phyloP scores from a whole-genome alignment of 2,113 vertebrate species.

The Gymnorhina tibicen region DNA sequence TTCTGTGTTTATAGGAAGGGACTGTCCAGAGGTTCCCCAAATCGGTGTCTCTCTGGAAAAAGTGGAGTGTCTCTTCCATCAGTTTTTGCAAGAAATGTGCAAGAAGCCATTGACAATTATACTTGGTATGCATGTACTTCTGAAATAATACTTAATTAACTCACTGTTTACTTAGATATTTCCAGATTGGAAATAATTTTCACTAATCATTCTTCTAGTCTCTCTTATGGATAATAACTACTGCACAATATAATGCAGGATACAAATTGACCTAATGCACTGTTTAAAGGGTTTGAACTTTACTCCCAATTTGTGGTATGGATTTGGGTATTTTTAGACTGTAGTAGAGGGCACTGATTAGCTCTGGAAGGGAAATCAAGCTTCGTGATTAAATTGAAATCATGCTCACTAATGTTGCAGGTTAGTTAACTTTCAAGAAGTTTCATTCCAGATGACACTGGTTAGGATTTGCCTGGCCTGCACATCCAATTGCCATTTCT shows the following conservation, averaged over 20 bases:
- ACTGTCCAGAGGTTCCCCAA: conserved; percentile 37
- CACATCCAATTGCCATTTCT: background rate
- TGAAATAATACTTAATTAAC: background rate
- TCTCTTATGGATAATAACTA: background rate
- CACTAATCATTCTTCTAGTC: background rate
- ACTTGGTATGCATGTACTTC: conserved; percentile 56
- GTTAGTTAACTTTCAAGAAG: background rate
- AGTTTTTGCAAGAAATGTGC: conserved; percentile 63
- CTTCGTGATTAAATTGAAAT: background rate
- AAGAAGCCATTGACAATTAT: conserved; percentile 64
- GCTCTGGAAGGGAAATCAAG: background rate
- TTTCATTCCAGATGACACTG: background rate
- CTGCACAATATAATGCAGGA: background rate
- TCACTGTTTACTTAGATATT: background rate
- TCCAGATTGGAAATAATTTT: background rate
- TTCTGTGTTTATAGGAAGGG: conserved; percentile 63
- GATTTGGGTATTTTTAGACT: background rate
- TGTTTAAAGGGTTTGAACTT: background rate
- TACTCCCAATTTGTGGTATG: background rate
- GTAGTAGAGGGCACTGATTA: background rate
- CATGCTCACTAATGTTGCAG: background rate
- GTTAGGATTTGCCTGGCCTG: background rate
- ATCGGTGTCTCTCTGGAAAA: conserved; percentile 26
- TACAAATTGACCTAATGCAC: background rate
- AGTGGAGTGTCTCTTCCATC: conserved; percentile 45